A percentile compares a stretch with the other conserved stretches of the same genome.
Conservation (phyloP, 1,140 invertebrate genomes). For the Bombyx mandarina region DNA sequence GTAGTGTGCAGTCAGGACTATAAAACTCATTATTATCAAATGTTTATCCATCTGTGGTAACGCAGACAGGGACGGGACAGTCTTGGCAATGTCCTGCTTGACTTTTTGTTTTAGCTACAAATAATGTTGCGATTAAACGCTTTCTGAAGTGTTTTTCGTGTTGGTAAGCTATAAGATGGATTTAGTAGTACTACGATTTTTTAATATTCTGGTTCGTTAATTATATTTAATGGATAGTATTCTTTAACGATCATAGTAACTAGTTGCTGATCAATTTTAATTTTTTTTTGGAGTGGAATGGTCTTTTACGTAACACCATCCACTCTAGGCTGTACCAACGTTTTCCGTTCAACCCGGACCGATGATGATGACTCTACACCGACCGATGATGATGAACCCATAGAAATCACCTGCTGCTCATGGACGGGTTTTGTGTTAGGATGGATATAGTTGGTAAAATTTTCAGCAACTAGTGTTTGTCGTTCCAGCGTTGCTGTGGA, state of each 20-base stretch:
- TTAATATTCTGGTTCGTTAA: constrained; percentile 5
- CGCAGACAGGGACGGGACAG: neutral
- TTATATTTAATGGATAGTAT: constrained; percentile 4
- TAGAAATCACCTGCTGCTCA: no score
- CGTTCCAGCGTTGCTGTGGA: neutral
- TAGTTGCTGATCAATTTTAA: constrained; percentile 5
- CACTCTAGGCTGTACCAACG: constrained; percentile 4
- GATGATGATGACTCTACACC: neutral
- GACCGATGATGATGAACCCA: no score
- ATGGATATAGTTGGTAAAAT: neutral
- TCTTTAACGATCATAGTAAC: constrained; percentile 5
- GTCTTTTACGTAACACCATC: constrained; percentile 5
- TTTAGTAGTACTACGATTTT: constrained; percentile 6
- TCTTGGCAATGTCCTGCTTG: constrained; percentile 4
- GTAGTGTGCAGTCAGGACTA: neutral
- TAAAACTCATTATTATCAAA: constrained; percentile 3
- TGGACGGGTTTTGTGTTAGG: neutral
- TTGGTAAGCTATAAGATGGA: constrained; percentile 7
- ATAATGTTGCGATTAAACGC: constrained; percentile 3
- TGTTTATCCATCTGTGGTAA: neutral
- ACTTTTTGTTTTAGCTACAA: constrained; percentile 1
- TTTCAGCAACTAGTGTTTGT: constrained; percentile 1
- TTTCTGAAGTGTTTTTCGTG: constrained; percentile 6
- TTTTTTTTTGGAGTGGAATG: constrained; percentile 1
- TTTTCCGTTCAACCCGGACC: neutral